Conservation (phyloP, 2,113 vertebrate genomes). For the Erythrocebus patas region DNA sequence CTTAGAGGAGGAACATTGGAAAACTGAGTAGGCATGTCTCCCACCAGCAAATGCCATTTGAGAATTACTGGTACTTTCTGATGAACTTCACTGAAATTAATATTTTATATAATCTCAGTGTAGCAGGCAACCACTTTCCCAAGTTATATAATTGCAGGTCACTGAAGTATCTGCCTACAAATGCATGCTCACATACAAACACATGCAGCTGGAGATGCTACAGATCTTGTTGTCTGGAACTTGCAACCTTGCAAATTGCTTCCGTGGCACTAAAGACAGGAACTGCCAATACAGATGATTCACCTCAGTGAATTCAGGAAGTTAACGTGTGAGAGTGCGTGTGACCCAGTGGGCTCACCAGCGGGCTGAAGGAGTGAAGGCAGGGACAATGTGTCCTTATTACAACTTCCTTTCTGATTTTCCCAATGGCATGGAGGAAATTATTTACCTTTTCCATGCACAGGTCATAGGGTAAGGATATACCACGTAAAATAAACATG, state of each 20-base stretch:
- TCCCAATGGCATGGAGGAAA: neutral
- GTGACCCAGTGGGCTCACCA: neutral
- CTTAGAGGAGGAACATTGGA: neutral
- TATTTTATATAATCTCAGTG: neutral
- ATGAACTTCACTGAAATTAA: constrained; percentile 16
- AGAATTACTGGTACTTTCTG: neutral
- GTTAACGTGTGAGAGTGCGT: neutral
- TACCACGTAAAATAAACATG: neutral
- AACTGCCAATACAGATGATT: neutral
- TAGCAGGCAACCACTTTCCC: neutral
- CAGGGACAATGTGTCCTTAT: neutral
- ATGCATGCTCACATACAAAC: neutral
- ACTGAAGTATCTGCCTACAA: neutral
- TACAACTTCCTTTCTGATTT: neutral
- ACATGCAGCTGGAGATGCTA: neutral
- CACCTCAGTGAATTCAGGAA: neutral
- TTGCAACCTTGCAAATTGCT: constrained; percentile 2
- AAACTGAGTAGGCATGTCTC: neutral
- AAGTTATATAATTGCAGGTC: neutral
- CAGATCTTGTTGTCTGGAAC: neutral
- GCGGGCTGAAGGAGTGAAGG: neutral
- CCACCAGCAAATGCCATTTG: neutral
- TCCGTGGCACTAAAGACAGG: constrained; percentile 17
- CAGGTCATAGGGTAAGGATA: neutral
- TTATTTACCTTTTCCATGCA: neutral